phyloP scores from a whole-genome alignment of 2,797 vertebrate genomes.

The Manis pentadactyla region DNA sequence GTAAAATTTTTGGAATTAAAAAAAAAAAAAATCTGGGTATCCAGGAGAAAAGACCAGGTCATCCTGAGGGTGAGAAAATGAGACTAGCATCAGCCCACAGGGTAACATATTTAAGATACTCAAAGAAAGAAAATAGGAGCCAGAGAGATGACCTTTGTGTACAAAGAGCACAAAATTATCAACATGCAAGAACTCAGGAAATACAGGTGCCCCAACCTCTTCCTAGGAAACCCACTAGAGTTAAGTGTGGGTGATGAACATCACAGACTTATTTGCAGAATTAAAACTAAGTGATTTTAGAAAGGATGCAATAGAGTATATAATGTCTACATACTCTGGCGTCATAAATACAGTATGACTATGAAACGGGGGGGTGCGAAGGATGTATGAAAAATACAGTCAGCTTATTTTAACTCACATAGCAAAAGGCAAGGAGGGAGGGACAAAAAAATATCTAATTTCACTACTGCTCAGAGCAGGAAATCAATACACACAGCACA shows the following conservation, averaged over 20 bases:
- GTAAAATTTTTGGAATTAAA: not conserved
- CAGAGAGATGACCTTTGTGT: not conserved
- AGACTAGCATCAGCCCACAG: not conserved
- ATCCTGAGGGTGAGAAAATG: conserved; percentile 2
- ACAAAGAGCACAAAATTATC: not conserved
- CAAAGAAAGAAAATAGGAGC: not conserved
- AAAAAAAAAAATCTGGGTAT: not conserved
- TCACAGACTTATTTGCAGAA: not conserved
- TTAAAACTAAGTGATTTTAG: not conserved
- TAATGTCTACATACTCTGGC: not conserved
- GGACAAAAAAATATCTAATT: not conserved
- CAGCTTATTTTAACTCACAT: not conserved
- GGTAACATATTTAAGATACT: not conserved
- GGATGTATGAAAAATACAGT: not conserved
- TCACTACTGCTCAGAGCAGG: not conserved
- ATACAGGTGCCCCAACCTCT: not conserved
- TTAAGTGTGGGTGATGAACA: not conserved
- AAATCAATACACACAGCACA: not conserved
- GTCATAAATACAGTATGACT: not conserved
- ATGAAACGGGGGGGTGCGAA: not conserved
- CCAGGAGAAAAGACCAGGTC: not conserved
- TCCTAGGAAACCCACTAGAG: not conserved
- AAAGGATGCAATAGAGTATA: not conserved
- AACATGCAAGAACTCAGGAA: not conserved
- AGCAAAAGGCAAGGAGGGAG: not conserved